A percentile compares a stretch with the other conserved stretches of the same genome.
Evolutionary conservation across 2,113 vertebrate genomes (phyloP).

Genomic region (Scatophagus argus): DNA sequence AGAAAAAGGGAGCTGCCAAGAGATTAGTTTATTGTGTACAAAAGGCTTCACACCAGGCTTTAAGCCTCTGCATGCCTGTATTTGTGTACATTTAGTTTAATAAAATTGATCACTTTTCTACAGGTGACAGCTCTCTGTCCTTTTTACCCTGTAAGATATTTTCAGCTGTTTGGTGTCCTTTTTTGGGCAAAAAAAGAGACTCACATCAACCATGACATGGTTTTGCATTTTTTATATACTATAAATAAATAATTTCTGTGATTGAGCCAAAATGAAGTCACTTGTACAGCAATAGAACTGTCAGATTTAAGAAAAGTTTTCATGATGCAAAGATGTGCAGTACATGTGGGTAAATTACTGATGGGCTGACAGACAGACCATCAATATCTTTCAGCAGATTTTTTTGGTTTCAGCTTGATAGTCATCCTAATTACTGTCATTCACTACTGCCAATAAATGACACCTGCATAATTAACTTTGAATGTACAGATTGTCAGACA

Average conservation of each 20-base stretch:
- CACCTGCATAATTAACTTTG: slow-evolving; percentile 2
- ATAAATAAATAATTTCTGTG: background rate
- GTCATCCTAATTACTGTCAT: background rate
- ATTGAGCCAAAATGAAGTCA: background rate
- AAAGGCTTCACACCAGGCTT: background rate
- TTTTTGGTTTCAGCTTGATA: background rate
- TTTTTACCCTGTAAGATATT: no score
- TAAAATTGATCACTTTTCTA: no score
- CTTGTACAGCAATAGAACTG: background rate
- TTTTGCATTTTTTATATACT: background rate
- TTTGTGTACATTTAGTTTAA: background rate
- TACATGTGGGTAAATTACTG: background rate
- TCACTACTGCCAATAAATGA: background rate
- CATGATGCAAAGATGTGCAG: background rate
- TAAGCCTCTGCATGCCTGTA: background rate
- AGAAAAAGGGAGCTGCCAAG: background rate
- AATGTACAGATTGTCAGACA: background rate
- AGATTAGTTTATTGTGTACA: background rate
- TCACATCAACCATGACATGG: no score
- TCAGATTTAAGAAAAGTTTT: background rate
- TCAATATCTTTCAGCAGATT: background rate
- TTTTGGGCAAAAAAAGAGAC: no score
- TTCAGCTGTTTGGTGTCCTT: background rate
- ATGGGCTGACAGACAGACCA: background rate
- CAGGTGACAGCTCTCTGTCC: background rate